Base-by-base conservation (phyloP, 1,140 invertebrate species). In the Spodoptera litura region DNA sequence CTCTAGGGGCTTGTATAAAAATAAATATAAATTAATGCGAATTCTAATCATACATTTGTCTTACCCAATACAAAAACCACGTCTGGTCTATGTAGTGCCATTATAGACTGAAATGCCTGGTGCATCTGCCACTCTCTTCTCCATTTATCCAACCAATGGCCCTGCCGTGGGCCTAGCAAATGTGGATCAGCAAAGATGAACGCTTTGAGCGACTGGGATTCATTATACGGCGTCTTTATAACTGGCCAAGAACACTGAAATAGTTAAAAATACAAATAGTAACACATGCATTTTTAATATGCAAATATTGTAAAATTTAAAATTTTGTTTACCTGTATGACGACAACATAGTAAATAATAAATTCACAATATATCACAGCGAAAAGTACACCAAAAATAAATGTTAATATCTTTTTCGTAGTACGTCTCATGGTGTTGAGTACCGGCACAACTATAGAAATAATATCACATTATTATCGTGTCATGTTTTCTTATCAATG, bases 121-220 rank as follows among this genome's bases (percentile, higher is more conserved):
- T 98, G 96, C 99, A 99, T 99, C 95, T 99, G 99, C 99, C 99
- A 99, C 96, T 99, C 99, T 85, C 99, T 96, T 93, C 97, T 96
- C 66, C 99, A 91, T 95, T 99, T 99, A 94, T 99, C 99, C 93
- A 99, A 97, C 98, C 99, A 99, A 91, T 99, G 98, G 0, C 99
- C 99, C 66, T 97, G 96, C 83, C 95, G 95, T 13, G 96, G 96
- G 1, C 99, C 99, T 25, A 99, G 91, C 61, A 99, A 95, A 96
- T 99, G 99, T 8, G 98, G 98, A 92, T 99, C 99, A 15, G 99
- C 97, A 79, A 99, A 91, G 82, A 99, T 96, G 96, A 99, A 97
- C 3, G 96, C 97, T 91, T 95, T 95, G 3, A 98, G 93, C 66
- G 95, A 35, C 53, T 86, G 55, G 9, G 51, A 51, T 55, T 82